Evolutionary conservation across 2,113 vertebrate species (phyloP), one percentile per base, ranked within the genome.

Genomic region (Chrysemys picta): DNA sequence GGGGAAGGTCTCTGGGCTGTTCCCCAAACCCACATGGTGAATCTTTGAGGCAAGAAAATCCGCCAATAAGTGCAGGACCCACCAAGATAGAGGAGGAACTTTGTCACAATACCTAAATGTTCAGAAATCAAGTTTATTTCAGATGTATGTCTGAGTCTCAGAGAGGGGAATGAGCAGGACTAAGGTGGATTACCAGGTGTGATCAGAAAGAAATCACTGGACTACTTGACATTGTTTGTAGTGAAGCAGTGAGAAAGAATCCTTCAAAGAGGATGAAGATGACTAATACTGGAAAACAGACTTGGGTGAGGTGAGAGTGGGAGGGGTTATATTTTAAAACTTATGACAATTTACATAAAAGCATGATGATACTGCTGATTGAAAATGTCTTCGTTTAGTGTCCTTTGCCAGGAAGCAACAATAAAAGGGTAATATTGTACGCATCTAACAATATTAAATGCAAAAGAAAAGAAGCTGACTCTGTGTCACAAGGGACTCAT

Each of bases 301-400:
- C 87, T 52, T 72, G 91, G 56, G 62, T 69, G 91, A 93, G 81
- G 85, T n/a, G 85, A 82, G 49, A 53, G 79, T 94, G 53, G 56
- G 22, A 2, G 11, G 21, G 91, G 78, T 82, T 95, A 21, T 92
- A 86, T 95, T 96, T 95, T 91, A 83, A 92, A 96, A 85, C n/a
- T 82, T 75, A 62, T 45, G 52, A 88, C 62, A 88, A 47, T 91
- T 95, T 78, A 91, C 89, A 87, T 90, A 88, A 38, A 90, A 59
- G 76, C 27, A 90, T 69, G 76, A 47, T 84, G 59, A 38, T 69
- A 52, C 54, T 11, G 16, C 92, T 88, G 52, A 50, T 93, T 80
- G 19, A 80, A 75, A 83, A 82, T 81, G n/a, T 91, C 93, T 95
- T 80, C 78, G 91, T 87, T 80, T 57, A 93, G 78, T 94, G 69